A percentile compares a stretch with the other conserved stretches of the same genome.
Evolutionary conservation across 2,797 vertebrate species (phyloP).

Genomic region (Enteromius mattozi): DNA sequence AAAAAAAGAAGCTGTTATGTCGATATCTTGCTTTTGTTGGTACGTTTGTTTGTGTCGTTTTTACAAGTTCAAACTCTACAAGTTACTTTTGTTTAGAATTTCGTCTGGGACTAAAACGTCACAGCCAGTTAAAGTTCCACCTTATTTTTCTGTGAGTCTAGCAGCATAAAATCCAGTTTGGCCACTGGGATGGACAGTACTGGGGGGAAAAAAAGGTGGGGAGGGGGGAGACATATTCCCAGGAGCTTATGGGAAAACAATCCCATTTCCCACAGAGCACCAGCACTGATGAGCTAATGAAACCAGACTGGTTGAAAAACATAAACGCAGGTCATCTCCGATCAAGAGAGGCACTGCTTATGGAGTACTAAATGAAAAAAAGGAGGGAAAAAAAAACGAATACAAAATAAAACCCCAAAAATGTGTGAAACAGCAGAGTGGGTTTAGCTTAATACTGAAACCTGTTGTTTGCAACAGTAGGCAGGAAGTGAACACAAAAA

Average conservation of each 20-base stretch:
- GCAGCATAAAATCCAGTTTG: slow-evolving; percentile 99
- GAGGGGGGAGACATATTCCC: slow-evolving; percentile 75
- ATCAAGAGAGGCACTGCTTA: slow-evolving; percentile 65
- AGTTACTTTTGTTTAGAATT: slow-evolving; percentile 98
- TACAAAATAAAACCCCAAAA: slow-evolving; percentile 54
- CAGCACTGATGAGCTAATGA: slow-evolving; percentile 85
- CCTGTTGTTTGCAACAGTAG: slow-evolving; percentile 90
- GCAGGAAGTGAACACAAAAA: slow-evolving; percentile 66
- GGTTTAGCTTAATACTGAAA: slow-evolving; percentile 98
- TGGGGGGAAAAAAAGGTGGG: slow-evolving; percentile 73
- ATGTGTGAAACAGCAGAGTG: slow-evolving; percentile 81
- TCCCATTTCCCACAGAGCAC: slow-evolving; percentile 78
- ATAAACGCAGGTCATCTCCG: slow-evolving; percentile 82
- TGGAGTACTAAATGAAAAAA: slow-evolving; percentile 59
- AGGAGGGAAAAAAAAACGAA: slow-evolving; percentile 40
- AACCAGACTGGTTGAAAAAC: slow-evolving; percentile 83
- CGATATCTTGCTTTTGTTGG: slow-evolving; percentile 66
- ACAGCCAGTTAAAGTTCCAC: slow-evolving; percentile 92
- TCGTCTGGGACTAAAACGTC: slow-evolving; percentile 99
- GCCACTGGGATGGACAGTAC: slow-evolving; percentile 96
- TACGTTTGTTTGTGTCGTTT: slow-evolving; percentile 58
- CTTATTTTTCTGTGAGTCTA: slow-evolving; percentile 81
- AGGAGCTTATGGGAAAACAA: slow-evolving; percentile 60
- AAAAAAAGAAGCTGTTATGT: slow-evolving; percentile 76
- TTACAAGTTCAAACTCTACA: slow-evolving; percentile 89